Percentiles rank a stretch among this genome's conserved stretches.
Conservation (phyloP, 2,797 vertebrate species). For the Cryptoblepharus egeriae region DNA sequence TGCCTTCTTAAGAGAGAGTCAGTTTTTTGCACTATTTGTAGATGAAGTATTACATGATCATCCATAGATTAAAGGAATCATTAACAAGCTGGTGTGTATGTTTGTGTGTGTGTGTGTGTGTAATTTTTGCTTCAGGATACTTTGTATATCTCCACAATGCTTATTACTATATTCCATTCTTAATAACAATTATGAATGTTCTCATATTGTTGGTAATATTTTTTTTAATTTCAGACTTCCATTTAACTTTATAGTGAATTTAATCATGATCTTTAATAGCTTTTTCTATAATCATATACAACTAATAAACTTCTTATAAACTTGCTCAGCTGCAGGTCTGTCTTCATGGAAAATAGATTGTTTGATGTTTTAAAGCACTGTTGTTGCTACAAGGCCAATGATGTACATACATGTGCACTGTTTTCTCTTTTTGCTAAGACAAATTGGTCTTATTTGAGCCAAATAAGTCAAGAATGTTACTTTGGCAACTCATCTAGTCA, state of each 20-base stretch:
- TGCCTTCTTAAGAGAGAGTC: too few species aligned
- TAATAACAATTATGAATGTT: slow-evolving; percentile 60
- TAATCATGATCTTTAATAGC: slow-evolving; percentile 60
- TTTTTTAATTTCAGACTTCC: slow-evolving; percentile 56
- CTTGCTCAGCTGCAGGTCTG: slow-evolving; percentile 39
- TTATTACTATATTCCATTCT: slow-evolving; percentile 47
- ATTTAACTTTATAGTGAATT: slow-evolving; percentile 56
- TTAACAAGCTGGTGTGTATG: slow-evolving; percentile 52
- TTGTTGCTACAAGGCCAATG: slow-evolving; percentile 12
- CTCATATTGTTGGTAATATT: slow-evolving; percentile 49
- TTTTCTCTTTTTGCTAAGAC: background rate
- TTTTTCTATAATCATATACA: slow-evolving; percentile 58
- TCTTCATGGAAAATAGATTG: slow-evolving; percentile 35
- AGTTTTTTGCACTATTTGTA: background rate
- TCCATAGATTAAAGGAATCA: background rate
- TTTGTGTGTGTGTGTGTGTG: too few species aligned
- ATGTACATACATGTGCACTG: background rate
- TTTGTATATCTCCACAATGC: slow-evolving; percentile 47
- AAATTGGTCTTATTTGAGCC: background rate
- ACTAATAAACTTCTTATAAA: slow-evolving; percentile 49
- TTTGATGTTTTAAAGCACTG: slow-evolving; percentile 8
- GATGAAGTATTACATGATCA: slow-evolving; percentile 41
- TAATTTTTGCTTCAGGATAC: slow-evolving; percentile 51
- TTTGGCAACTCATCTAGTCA: slow-evolving; percentile 40
- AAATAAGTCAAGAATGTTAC: background rate